Percentiles rank a stretch among this genome's conserved stretches.
These are phyloP conservation scores for Brachionus angularis DNA, from an alignment of 1,140 invertebrate species.

Conservation along the genomic window DNA sequence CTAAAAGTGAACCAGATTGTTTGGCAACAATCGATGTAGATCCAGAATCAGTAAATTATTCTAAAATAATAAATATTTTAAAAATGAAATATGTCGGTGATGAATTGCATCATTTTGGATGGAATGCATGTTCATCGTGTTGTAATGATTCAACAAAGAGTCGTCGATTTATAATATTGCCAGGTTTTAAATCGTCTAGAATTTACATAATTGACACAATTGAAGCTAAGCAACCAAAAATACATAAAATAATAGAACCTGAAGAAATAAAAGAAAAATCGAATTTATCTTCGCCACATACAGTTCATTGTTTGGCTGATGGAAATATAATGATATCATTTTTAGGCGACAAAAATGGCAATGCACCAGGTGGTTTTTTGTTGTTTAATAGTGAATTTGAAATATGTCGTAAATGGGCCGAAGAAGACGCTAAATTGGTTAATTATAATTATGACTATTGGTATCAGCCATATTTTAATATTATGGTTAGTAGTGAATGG, in stretches of 20 bases:
- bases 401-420: constrained; percentile 63
- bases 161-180: constrained; percentile 75
- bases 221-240: constrained; percentile 65
- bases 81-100: constrained; percentile 73
- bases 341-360: constrained; percentile 72
- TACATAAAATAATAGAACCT: constrained; percentile 66
- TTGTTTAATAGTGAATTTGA: constrained; percentile 78
- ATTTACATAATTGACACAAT: constrained; percentile 78
- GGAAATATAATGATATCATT: constrained; percentile 91
- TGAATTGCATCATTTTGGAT: constrained; percentile 89
- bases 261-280: constrained; percentile 66
- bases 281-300: constrained; percentile 79
- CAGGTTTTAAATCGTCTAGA: constrained; percentile 73
- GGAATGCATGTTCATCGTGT: constrained; percentile 93
- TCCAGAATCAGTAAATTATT: constrained; percentile 76
- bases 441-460: constrained; percentile 71
- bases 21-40: constrained; percentile 85
- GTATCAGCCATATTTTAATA: constrained; percentile 90
- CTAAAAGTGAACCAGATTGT: constrained; percentile 67
- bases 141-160: constrained; percentile 64
- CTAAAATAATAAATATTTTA: constrained; percentile 79
- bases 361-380: constrained; percentile 74
- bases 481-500: constrained; percentile 87
- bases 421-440: constrained; percentile 48
- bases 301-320: constrained; percentile 78